Evolutionary conservation across 2,888 invertebrate species (phyloP), one percentile per base, ranked within the genome.

Genomic region (Cynaeus angustus): DNA sequence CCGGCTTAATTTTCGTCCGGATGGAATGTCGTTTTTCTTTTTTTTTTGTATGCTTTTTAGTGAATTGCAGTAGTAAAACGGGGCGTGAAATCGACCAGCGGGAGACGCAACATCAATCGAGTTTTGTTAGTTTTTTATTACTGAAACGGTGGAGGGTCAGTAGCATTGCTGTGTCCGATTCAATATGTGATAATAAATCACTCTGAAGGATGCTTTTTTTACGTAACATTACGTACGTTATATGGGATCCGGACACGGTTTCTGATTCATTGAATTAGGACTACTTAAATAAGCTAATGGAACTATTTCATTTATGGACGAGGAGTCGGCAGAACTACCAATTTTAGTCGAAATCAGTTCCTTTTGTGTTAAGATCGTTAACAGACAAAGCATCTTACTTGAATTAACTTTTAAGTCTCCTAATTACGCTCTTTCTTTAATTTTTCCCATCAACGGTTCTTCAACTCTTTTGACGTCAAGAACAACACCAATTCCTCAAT

Each of bases 1-100:
- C 82, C 83, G 78, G 78, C 82, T 83, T 84, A 84, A 84, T 83
- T 83, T 83, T 80, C 83, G 78, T 82, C 80, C 80, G 80, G 79
- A 70, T 75, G 73, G 75, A 46, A 46, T 66, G 43, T 59, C 53
- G 55, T 67, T 43, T 58, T 38, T 58, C 33, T 38, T 16, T 70
- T 78, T 79, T 70, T 78, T 79, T 79, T 80, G 79, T 79, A 73
- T 76, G 70, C 72, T 71, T 73, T 70, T 72, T 67, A 75, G 71
- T 74, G 76, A 75, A 75, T 75, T 66, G 75, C 70, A 72, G 70
- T 69, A 75, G 70, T 76, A 78, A 76, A 78, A 75, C 73, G 77
- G 80, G 81, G 81, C 80, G 81, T 81, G 80, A 81, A 82, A 78
- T 78, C 77, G 78, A 78, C 79, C 80, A 78, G 80, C 78, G 73